These are phyloP conservation scores for Sciurus carolinensis DNA, from an alignment of 2,797 vertebrate genomes.

Conservation along the genomic window DNA sequence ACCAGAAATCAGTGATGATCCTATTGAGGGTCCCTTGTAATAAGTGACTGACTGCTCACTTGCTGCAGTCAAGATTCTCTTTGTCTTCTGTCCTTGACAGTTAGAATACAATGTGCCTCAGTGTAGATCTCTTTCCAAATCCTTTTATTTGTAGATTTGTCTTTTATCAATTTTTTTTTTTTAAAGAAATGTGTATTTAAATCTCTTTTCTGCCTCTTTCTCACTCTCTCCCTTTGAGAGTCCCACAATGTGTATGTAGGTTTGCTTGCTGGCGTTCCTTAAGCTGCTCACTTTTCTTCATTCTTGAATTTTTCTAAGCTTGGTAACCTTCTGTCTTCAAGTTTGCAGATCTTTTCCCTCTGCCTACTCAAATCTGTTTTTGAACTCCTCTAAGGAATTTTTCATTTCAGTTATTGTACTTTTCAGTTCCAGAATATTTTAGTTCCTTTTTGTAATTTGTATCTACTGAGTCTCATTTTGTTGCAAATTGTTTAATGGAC, in stretches of 20 bases:
- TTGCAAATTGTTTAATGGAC: neutral
- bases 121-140: neutral
- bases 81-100: neutral
- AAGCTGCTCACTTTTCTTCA: neutral
- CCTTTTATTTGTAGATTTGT: neutral
- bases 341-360: neutral
- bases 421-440: neutral
- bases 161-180: neutral
- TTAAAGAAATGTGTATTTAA: neutral
- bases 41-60: neutral
- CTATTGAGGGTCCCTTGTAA: neutral
- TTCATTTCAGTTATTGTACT: neutral
- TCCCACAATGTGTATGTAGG: neutral
- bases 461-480: neutral
- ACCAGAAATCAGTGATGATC: neutral
- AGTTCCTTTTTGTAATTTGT: neutral
- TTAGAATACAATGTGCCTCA: neutral
- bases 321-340: neutral
- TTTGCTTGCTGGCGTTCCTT: neutral
- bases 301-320: neutral
- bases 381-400: neutral
- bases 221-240: neutral
- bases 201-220: neutral
- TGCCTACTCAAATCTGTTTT: neutral
- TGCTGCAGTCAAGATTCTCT: neutral